Evolutionary conservation across 1,140 invertebrate genomes (phyloP).

Genomic region (Hormaphis cornu): DNA sequence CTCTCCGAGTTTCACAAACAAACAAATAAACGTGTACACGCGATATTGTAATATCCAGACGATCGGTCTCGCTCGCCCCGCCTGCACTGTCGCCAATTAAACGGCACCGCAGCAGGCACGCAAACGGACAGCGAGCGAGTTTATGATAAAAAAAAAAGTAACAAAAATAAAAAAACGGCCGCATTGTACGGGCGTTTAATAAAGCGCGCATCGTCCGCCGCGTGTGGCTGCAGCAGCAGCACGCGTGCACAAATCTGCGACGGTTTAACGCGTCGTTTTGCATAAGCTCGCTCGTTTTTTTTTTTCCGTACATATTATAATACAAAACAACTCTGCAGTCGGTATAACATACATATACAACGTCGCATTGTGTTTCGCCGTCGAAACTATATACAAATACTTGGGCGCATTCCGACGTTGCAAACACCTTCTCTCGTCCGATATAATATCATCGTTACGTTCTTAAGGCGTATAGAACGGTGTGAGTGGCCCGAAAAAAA

Average conservation of each 20-base stretch:
- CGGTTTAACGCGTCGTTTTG: not conserved
- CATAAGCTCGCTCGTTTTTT: too few relatives aligned
- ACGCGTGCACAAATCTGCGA: not conserved
- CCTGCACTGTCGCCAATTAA: constrained; percentile 27
- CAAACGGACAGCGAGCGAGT: not conserved
- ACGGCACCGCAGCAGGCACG: constrained; percentile 26
- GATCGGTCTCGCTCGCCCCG: constrained; percentile 19
- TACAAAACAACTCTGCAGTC: too few relatives aligned
- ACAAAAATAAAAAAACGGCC: too few relatives aligned
- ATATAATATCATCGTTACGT: too few relatives aligned
- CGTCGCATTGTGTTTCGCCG: constrained; percentile 7
- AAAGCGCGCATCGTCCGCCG: too few relatives aligned
- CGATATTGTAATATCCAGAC: not conserved
- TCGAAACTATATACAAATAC: too few relatives aligned
- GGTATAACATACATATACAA: not conserved
- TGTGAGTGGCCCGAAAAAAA: constrained; percentile 1
- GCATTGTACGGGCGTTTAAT: too few relatives aligned
- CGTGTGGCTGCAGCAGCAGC: not conserved
- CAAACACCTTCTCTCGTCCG: not conserved
- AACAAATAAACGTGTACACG: not conserved
- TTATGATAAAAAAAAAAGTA: too few relatives aligned
- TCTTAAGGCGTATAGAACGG: too few relatives aligned
- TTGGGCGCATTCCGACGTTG: constrained; percentile 2
- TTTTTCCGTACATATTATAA: too few relatives aligned
- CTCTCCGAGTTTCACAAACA: not conserved